These are phyloP conservation scores for Chelonus insularis DNA, from an alignment of 1,140 invertebrate genomes.

Conservation along the genomic window DNA sequence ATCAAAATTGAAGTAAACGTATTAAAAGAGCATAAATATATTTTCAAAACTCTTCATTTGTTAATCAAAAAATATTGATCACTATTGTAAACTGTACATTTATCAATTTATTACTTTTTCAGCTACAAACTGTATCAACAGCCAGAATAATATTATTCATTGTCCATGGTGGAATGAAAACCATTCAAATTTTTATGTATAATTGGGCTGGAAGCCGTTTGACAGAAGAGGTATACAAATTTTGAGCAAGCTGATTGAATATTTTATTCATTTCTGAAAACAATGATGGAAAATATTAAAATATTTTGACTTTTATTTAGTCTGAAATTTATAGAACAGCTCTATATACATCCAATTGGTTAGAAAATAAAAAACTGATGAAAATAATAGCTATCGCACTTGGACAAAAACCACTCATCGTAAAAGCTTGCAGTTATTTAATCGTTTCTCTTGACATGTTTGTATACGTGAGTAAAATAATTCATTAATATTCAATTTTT, in stretches of 20 bases:
- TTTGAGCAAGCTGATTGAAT: no score
- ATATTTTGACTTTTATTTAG: background rate
- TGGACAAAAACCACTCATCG: conserved; percentile 31
- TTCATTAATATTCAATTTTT: background rate
- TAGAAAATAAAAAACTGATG: conserved; percentile 5
- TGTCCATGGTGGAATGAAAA: background rate
- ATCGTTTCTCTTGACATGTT: conserved; percentile 34
- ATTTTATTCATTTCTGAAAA: background rate
- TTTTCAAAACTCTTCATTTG: no score
- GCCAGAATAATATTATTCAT: background rate
- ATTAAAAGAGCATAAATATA: no score
- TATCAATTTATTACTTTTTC: background rate
- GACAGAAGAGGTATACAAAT: conserved; percentile 5
- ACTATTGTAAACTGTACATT: no score
- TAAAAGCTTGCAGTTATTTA: conserved; percentile 31
- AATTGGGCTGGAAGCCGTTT: background rate
- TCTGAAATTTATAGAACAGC: conserved; percentile 13
- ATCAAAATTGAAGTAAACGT: no score
- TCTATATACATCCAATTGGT: conserved; percentile 28
- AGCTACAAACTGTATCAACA: conserved; percentile 10
- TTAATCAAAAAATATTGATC: no score
- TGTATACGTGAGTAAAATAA: conserved; percentile 22
- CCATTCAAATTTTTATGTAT: background rate
- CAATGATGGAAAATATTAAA: background rate
- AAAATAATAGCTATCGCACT: conserved; percentile 31